These are phyloP conservation scores for Rhadina sibilatrix DNA, from an alignment of 2,113 vertebrate genomes.

Conservation along the genomic window DNA sequence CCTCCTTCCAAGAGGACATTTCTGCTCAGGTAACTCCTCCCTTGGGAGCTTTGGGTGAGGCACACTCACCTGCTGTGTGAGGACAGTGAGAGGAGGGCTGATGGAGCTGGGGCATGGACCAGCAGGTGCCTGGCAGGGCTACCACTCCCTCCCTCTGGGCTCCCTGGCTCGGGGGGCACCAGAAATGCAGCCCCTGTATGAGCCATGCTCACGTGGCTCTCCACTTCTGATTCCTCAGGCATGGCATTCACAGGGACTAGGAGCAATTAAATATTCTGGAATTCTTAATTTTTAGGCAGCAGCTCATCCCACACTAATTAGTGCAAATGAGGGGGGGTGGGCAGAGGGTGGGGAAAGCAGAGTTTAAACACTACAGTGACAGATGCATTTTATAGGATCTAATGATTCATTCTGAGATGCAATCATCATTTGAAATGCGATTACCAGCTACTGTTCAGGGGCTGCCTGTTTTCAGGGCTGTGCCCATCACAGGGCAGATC, in stretches of 20 bases:
- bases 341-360: neutral
- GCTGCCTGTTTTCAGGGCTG: neutral
- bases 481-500: neutral
- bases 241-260: neutral
- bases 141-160: accelerated
- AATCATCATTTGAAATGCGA: constrained; percentile 12
- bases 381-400: constrained; percentile 27
- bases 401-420: constrained; percentile 19
- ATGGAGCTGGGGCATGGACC: accelerated
- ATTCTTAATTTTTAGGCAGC: neutral
- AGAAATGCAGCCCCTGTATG: accelerated
- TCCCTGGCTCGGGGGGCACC: neutral
- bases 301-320: constrained; percentile 28
- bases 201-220: neutral
- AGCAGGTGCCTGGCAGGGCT: neutral
- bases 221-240: neutral
- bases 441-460: neutral
- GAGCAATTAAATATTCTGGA: neutral
- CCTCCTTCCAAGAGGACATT: neutral
- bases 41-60: neutral
- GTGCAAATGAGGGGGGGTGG: neutral
- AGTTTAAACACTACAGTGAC: constrained; percentile 15
- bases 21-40: neutral
- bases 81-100: neutral
- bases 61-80: accelerated